These are phyloP conservation scores for Trichonephila clavata DNA, from an alignment of 1,140 invertebrate species.

Conservation along the genomic window DNA sequence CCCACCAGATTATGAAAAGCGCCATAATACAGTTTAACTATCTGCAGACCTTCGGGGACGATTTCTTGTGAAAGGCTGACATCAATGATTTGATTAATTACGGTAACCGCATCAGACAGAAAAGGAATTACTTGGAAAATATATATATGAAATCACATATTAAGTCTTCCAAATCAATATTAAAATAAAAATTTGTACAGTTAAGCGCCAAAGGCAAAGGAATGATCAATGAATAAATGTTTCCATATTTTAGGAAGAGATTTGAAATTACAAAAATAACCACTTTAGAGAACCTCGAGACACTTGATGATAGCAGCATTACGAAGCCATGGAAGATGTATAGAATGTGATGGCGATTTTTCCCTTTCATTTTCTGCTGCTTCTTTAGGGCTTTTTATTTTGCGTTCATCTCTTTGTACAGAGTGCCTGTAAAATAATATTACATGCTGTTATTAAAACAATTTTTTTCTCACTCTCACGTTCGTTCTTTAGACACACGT, in stretches of 20 bases:
- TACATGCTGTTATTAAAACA: conserved; percentile 46
- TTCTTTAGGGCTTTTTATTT: conserved; percentile 36
- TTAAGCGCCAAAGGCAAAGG: too few species aligned
- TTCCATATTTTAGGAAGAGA: background rate
- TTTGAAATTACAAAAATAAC: too few species aligned
- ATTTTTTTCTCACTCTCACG: conserved; percentile 23
- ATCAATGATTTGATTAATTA: too few species aligned
- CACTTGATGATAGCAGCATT: background rate
- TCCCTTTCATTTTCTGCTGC: background rate
- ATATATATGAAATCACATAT: too few species aligned
- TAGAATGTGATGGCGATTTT: conserved; percentile 38
- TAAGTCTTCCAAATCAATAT: too few species aligned
- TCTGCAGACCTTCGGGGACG: too few species aligned
- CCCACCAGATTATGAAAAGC: too few species aligned
- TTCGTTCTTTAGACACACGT: background rate
- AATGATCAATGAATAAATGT: background rate
- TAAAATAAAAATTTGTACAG: too few species aligned
- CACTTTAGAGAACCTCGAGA: background rate
- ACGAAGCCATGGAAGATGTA: conserved; percentile 56
- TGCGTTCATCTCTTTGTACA: conserved; percentile 66
- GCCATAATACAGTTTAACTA: too few species aligned
- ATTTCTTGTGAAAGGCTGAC: too few species aligned
- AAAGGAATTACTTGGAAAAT: too few species aligned
- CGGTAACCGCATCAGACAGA: too few species aligned
- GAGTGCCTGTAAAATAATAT: conserved; percentile 65